Evolutionary conservation across 2,113 vertebrate genomes (phyloP), one percentile per base, ranked within the genome.

Genomic region (Oreocharis arfaki): DNA sequence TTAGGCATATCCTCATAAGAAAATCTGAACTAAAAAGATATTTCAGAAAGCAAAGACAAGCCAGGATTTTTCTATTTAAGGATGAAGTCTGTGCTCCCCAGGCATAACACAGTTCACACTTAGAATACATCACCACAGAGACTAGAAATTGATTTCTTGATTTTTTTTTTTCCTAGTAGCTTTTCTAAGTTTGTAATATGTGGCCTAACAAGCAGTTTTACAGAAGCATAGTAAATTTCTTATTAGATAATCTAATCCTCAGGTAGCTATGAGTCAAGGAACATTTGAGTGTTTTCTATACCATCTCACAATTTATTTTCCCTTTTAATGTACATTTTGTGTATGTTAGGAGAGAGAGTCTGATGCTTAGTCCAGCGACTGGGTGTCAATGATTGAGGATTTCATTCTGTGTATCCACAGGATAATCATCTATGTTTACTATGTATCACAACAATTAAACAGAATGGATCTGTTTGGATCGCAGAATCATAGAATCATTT

Each of bases 141-240:
- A 89, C 76, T 63, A 84, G 55, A 90, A 95, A 95, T 87, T 90
- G 61, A 87, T 94, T 91, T 95, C 61, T 88, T 91, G 42, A 50
- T 92, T 90, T 93, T 52, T 42, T 42, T 42, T 94, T 87, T 95
- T 52, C 32, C 65, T 85, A 55, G 59, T 67, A 90, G 32, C 59
- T 35, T 90, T 91, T 92, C 84, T 74, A 74, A 82, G 37, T 86
- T 92, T 84, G 37, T 53, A 37, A 74, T 80, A 74, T 4, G 4
- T 85, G 69, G 33, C 65, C 55, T 87, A 92, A 92, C 42, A 50
- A 79, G 23, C 47, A 80, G 46, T 74, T 93, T 95, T 82, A 44
- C 3, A 3, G 44, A 90, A 74, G 21, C 53, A 53, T 23, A 52
- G n/a, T 75, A 73, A 75, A 88, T 90, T 69, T 77, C 37, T 79